A percentile compares a stretch with the other conserved stretches of the same genome.
These are phyloP conservation scores for Drosophila pallidifrons DNA, from an alignment of 1,140 invertebrate genomes.

Conservation along the genomic window DNA sequence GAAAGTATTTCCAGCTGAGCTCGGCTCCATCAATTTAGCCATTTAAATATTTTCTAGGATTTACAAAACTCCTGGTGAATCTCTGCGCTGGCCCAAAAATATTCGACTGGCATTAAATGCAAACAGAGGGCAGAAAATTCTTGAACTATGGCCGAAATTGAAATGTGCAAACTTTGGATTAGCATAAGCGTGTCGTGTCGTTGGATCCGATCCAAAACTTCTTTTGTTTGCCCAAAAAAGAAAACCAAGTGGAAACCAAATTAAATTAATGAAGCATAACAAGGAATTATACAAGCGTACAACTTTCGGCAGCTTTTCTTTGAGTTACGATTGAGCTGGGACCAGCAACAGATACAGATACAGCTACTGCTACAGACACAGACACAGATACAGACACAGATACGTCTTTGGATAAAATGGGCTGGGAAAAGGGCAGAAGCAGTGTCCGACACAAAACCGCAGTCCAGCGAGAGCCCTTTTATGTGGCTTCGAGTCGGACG, in stretches of 20 bases:
- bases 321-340: conserved; percentile 52
- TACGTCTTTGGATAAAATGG: neutral
- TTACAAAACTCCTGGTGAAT: neutral
- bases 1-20: neutral
- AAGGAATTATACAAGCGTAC: conserved; percentile 49
- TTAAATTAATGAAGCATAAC: conserved; percentile 77
- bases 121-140: conserved; percentile 1
- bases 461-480: conserved; percentile 54
- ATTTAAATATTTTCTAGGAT: neutral
- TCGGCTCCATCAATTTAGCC: neutral
- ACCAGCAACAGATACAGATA: neutral
- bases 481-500: conserved; percentile 51
- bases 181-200: conserved; percentile 60
- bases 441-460: conserved; percentile 19
- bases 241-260: conserved; percentile 59
- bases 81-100: conserved; percentile 1
- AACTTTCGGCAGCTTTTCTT: conserved; percentile 60
- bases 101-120: conserved; percentile 1
- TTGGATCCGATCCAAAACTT: conserved; percentile 7
- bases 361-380: conserved; percentile 14
- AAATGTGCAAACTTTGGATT: conserved; percentile 54
- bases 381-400: conserved; percentile 25
- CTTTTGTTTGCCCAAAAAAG: conserved; percentile 31
- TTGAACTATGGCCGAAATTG: conserved; percentile 30
- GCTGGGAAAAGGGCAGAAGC: neutral